Conservation (phyloP, 1,140 invertebrate genomes). For the Asobara japonica region DNA sequence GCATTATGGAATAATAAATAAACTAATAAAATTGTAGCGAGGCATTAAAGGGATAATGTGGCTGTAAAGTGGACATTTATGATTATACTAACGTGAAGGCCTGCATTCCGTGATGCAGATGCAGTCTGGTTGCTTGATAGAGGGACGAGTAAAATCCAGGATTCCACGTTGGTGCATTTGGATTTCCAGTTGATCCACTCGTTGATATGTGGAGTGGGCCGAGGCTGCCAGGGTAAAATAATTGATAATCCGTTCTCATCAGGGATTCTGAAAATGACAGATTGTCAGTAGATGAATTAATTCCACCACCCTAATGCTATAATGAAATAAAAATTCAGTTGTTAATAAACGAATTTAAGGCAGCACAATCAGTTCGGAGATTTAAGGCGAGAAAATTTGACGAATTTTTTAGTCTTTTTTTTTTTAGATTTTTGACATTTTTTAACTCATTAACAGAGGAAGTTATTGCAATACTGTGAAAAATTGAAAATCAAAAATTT, state of each 20-base stretch:
- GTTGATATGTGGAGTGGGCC: constrained; percentile 60
- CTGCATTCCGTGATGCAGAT: constrained; percentile 59
- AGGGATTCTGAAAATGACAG: constrained; percentile 50
- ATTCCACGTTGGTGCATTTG: constrained; percentile 57
- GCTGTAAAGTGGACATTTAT: constrained; percentile 7
- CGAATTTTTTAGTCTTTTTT: no score
- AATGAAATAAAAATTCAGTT: constrained; percentile 27
- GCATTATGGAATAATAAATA: neutral
- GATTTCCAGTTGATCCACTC: constrained; percentile 45
- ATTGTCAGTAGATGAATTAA: constrained; percentile 8
- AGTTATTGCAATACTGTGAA: no score
- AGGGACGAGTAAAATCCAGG: constrained; percentile 62
- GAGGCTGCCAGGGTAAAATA: constrained; percentile 60
- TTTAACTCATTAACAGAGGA: no score
- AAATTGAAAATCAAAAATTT: no score
- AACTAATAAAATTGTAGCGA: constrained; percentile 18
- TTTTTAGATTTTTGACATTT: no score
- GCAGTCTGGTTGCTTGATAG: constrained; percentile 59
- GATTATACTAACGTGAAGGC: constrained; percentile 47
- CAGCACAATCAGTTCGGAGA: no score
- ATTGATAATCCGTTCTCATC: constrained; percentile 62
- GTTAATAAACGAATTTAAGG: no score
- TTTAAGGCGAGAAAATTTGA: no score
- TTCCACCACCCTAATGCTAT: neutral
- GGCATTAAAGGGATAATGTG: constrained; percentile 21